phyloP scores from a whole-genome alignment of 1,140 invertebrate genomes.

The Pemphigus obesinymphae region DNA sequence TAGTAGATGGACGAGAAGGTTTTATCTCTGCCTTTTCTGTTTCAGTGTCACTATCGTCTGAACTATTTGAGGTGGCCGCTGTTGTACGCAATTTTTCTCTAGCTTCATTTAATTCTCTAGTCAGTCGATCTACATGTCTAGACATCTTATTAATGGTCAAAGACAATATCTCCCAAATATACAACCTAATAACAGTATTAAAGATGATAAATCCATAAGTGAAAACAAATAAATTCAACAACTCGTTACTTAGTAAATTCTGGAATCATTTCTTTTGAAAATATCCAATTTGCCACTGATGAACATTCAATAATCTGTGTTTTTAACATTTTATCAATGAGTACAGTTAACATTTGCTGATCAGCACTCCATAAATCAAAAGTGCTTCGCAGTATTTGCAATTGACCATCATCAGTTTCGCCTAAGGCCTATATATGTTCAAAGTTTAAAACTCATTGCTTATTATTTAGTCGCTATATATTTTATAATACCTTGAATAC shows the following conservation, averaged over 20 bases:
- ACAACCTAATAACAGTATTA: constrained; percentile 58
- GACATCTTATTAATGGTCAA: constrained; percentile 95
- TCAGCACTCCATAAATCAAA: constrained; percentile 92
- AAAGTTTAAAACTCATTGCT: not conserved
- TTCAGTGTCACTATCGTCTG: constrained; percentile 61
- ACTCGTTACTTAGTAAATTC: constrained; percentile 80
- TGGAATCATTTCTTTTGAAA: constrained; percentile 89
- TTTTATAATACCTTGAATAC: constrained; percentile 71
- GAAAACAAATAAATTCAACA: too few relatives aligned
- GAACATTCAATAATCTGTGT: constrained; percentile 95
- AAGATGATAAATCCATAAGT: too few relatives aligned
- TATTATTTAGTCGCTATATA: not conserved
- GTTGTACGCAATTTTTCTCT: constrained; percentile 76
- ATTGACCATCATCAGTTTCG: constrained; percentile 92
- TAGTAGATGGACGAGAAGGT: not conserved
- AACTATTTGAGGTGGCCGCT: constrained; percentile 73
- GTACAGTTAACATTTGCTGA: constrained; percentile 93
- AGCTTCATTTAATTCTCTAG: constrained; percentile 76
- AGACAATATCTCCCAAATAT: constrained; percentile 97
- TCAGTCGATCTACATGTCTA: constrained; percentile 86
- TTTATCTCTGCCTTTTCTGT: constrained; percentile 8
- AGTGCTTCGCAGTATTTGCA: constrained; percentile 87
- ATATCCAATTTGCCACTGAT: constrained; percentile 97
- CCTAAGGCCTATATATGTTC: constrained; percentile 64
- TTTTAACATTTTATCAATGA: constrained; percentile 96